phyloP scores from a whole-genome alignment of 2,797 vertebrate species.

The Brachyrhaphis roseni region DNA sequence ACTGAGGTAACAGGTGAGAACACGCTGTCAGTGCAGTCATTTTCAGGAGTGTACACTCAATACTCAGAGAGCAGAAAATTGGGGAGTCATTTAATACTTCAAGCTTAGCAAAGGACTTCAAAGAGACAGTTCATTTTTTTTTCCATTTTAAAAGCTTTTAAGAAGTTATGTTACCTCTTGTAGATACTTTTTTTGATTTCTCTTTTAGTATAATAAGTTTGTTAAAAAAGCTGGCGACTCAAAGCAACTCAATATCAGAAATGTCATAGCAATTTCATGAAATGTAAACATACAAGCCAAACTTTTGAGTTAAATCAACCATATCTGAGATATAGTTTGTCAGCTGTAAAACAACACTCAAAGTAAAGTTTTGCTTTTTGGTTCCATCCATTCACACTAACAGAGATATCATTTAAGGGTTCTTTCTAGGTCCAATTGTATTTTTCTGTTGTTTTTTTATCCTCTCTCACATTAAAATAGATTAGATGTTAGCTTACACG shows the following conservation, averaged over 20 bases:
- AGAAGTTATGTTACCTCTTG: neutral
- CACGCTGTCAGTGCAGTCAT: slow-evolving; percentile 42
- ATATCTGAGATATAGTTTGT: neutral
- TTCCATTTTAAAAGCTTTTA: neutral
- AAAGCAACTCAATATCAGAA: neutral
- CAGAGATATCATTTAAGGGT: neutral
- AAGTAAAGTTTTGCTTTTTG: neutral
- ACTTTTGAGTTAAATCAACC: neutral
- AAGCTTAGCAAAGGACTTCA: slow-evolving; percentile 21
- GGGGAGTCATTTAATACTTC: slow-evolving; percentile 33
- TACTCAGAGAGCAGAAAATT: slow-evolving; percentile 36
- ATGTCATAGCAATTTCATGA: neutral
- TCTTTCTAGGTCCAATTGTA: neutral
- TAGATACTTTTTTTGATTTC: neutral
- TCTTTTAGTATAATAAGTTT: neutral
- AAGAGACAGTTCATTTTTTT: neutral
- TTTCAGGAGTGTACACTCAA: slow-evolving; percentile 26
- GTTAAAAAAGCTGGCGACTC: neutral
- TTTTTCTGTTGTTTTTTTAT: neutral
- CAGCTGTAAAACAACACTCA: neutral
- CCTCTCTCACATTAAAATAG: neutral
- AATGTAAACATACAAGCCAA: neutral
- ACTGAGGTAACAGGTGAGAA: slow-evolving; percentile 56
- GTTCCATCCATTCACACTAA: neutral
- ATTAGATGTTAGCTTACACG: too few relatives aligned